phyloP scores from a whole-genome alignment of 2,888 invertebrate genomes.

The Ormyrus nitidulus region DNA sequence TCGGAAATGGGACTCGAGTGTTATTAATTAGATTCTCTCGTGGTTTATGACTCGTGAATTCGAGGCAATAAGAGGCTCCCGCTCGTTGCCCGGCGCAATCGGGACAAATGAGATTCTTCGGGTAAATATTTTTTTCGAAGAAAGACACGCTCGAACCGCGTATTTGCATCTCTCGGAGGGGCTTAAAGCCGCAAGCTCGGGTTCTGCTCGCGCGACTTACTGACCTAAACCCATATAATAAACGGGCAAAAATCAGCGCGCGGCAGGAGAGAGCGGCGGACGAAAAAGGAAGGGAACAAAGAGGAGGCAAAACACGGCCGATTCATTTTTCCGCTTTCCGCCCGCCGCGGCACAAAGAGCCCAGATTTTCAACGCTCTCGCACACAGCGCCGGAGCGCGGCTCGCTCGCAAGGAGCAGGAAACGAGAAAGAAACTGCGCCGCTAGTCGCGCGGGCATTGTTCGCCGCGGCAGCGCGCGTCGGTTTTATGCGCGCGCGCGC shows the following conservation, averaged over 20 bases:
- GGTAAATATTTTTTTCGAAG: too few relatives aligned
- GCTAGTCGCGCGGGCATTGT: slow-evolving; percentile 8
- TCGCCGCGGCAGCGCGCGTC: background rate
- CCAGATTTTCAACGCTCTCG: background rate
- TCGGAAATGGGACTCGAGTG: background rate
- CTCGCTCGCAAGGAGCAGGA: background rate
- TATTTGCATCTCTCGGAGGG: too few relatives aligned
- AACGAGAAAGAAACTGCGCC: slow-evolving; percentile 9
- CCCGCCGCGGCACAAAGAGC: background rate
- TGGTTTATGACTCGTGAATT: background rate
- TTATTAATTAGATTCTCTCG: background rate
- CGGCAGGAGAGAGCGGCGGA: background rate
- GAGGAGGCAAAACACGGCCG: background rate
- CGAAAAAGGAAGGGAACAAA: background rate
- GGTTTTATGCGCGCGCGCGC: background rate
- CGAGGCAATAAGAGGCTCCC: background rate
- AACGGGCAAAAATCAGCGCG: background rate
- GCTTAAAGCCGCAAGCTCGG: too few relatives aligned
- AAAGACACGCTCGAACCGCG: too few relatives aligned
- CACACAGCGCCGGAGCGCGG: background rate
- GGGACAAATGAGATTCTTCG: too few relatives aligned
- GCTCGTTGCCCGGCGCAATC: too few relatives aligned
- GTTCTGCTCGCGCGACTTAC: too few relatives aligned
- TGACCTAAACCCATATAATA: background rate
- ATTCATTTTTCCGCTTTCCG: slow-evolving; percentile 19